A percentile compares a stretch with the other conserved stretches of the same genome.
These are phyloP conservation scores for Callimorpha dominula DNA, from an alignment of 2,888 invertebrate genomes.

Conservation along the genomic window DNA sequence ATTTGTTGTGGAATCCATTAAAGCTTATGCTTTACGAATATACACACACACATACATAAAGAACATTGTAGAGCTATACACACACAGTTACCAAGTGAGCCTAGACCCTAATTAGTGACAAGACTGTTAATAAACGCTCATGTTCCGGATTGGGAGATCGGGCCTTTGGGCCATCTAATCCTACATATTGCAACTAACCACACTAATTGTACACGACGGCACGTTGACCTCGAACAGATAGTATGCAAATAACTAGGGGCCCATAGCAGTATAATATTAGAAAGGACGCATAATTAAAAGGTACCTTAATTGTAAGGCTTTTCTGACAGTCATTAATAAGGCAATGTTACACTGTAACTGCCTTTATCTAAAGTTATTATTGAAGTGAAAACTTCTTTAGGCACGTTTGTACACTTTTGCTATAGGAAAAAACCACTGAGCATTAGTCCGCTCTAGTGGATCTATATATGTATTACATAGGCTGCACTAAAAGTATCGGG, in stretches of 20 bases:
- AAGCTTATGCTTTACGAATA: constrained; percentile 6
- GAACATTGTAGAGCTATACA: constrained; percentile 16
- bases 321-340: constrained; percentile 31
- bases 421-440: no score
- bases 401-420: no score
- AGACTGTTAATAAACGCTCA: constrained; percentile 54
- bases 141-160: constrained; percentile 48
- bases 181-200: constrained; percentile 44
- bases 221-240: constrained; percentile 48
- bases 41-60: constrained; percentile 12
- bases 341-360: constrained; percentile 30
- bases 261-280: constrained; percentile 33
- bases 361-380: neutral
- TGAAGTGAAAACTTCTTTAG: no score
- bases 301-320: constrained; percentile 40
- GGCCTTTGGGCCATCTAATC: constrained; percentile 45
- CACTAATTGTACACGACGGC: constrained; percentile 50
- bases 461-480: no score
- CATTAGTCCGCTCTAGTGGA: no score
- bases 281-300: constrained; percentile 44
- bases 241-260: constrained; percentile 50
- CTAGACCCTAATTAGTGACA: constrained; percentile 55
- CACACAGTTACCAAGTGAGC: constrained; percentile 35
- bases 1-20: constrained; percentile 33
- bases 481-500: no score